Evolutionary conservation across 2,113 vertebrate species (phyloP).

Genomic region (Sorex araneus): DNA sequence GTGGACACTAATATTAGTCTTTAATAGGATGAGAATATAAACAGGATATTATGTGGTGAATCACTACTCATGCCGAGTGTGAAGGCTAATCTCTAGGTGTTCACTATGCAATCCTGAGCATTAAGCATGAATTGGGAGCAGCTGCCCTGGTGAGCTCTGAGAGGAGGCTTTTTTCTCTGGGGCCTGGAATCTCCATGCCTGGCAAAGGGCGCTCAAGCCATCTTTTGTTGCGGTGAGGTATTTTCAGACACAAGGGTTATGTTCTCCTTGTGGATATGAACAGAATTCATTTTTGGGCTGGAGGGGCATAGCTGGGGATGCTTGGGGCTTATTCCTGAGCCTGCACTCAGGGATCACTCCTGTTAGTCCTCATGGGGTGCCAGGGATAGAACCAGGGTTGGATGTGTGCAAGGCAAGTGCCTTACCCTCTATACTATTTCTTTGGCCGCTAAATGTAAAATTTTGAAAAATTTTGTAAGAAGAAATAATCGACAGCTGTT

Average conservation of each 20-base stretch:
- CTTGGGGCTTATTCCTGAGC: no score
- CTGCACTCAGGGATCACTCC: no score
- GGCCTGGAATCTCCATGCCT: neutral
- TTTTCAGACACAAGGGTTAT: neutral
- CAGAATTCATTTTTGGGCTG: no score
- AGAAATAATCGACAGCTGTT: neutral
- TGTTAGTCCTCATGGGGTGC: no score
- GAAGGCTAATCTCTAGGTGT: neutral
- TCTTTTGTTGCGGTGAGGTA: neutral
- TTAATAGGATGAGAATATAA: neutral
- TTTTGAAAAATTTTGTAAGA: slow-evolving; percentile 32
- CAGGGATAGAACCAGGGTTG: no score
- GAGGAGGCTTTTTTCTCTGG: neutral
- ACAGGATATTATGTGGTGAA: neutral
- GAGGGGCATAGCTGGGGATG: no score
- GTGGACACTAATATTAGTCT: neutral
- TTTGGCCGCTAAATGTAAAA: neutral
- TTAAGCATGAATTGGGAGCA: neutral
- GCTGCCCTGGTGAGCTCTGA: neutral
- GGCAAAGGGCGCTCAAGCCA: neutral
- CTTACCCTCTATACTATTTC: no score
- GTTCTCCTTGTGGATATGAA: neutral
- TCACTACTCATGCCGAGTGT: neutral
- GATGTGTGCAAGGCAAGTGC: no score
- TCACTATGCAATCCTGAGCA: neutral